Evolutionary conservation across 2,888 invertebrate species (phyloP).

Genomic region (Heliconius ethilla): DNA sequence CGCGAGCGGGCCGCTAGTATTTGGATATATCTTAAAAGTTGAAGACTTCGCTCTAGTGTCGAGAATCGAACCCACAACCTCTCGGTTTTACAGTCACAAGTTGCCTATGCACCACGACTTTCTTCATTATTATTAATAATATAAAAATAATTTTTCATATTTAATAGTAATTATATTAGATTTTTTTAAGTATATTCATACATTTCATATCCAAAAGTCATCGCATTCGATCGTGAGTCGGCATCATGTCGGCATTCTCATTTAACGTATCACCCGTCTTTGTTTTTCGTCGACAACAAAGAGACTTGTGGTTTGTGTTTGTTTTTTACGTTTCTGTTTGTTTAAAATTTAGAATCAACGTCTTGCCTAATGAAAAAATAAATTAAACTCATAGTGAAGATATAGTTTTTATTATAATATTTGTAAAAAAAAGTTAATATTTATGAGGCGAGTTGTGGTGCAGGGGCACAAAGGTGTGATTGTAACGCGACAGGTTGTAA

Average conservation of each 20-base stretch:
- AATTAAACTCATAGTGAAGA: slow-evolving; percentile 1
- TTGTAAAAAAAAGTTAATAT: not conserved
- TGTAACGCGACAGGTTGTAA: not conserved
- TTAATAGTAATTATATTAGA: no score
- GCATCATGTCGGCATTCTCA: slow-evolving; percentile 23
- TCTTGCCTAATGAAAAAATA: slow-evolving; percentile 22
- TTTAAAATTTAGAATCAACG: slow-evolving; percentile 18
- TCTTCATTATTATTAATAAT: no score
- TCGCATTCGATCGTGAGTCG: slow-evolving; percentile 34
- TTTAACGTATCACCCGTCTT: slow-evolving; percentile 23
- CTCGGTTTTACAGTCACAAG: no score
- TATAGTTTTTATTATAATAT: not conserved
- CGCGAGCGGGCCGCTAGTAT: no score
- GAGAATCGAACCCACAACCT: no score
- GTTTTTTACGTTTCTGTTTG: slow-evolving; percentile 26
- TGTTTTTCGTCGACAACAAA: slow-evolving; percentile 30
- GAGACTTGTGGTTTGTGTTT: slow-evolving; percentile 11
- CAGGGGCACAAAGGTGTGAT: not conserved
- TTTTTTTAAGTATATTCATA: not conserved
- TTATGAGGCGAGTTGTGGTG: not conserved
- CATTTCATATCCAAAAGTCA: slow-evolving; percentile 34
- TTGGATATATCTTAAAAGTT: no score
- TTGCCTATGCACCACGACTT: no score
- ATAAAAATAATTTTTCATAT: no score
- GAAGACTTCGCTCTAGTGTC: no score